Percentiles rank a stretch among this genome's conserved stretches.
Evolutionary conservation across 2,113 vertebrate genomes (phyloP).

Genomic region (Pseudorectes ferrugineus): DNA sequence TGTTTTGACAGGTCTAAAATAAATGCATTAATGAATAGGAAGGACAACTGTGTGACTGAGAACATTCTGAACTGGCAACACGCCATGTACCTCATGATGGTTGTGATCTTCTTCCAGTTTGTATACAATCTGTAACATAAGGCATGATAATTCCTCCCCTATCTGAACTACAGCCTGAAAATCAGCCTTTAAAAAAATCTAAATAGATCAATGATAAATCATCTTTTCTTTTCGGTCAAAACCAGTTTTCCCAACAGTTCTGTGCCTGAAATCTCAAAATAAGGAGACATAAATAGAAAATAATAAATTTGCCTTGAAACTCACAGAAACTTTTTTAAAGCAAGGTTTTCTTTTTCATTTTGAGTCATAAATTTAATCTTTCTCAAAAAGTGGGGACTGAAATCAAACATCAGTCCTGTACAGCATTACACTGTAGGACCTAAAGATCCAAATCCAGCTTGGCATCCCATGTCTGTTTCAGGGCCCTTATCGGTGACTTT

Average conservation of each 20-base stretch:
- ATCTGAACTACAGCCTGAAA: not conserved
- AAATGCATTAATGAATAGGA: not conserved
- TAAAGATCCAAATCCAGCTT: not conserved
- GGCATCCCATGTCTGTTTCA: not conserved
- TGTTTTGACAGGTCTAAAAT: not conserved
- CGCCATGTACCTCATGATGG: not conserved
- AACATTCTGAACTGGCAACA: not conserved
- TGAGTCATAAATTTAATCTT: not conserved
- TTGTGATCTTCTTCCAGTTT: not conserved
- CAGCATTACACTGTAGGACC: not conserved
- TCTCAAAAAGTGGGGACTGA: not conserved
- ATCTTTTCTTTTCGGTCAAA: not conserved
- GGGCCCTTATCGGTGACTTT: not conserved
- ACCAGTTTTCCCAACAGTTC: not conserved
- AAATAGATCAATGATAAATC: not conserved
- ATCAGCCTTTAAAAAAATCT: not conserved
- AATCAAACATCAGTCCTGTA: not conserved
- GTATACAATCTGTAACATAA: not conserved
- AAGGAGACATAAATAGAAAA: not conserved
- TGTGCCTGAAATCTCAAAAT: not conserved
- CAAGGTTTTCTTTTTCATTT: not conserved
- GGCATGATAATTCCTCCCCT: not conserved
- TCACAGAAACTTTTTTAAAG: not conserved
- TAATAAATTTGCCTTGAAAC: not conserved
- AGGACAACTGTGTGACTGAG: fast-evolving